Conservation (phyloP, 2,113 vertebrate species). For the Callaeas wilsoni region DNA sequence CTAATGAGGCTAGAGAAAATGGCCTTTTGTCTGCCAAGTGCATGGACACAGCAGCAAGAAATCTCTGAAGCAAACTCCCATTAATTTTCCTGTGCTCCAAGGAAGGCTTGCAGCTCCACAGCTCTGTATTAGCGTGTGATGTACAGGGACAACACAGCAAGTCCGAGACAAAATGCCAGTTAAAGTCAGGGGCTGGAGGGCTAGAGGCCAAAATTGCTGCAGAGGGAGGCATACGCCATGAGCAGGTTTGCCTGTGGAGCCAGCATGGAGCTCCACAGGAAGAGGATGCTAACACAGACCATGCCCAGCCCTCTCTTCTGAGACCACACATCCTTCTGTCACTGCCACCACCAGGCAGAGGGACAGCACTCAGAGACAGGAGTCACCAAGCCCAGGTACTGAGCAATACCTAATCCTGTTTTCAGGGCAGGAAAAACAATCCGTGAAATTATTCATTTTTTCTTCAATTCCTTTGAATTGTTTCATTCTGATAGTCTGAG, state of each 20-base stretch:
- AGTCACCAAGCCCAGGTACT: neutral
- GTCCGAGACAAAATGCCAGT: neutral
- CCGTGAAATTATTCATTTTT: neutral
- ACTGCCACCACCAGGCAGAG: neutral
- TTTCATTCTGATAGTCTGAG: neutral
- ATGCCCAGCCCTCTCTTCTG: neutral
- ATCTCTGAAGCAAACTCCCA: neutral
- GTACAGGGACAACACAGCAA: neutral
- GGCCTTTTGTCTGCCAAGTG: neutral
- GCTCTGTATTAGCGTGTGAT: no score
- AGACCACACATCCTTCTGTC: neutral
- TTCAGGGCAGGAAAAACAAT: neutral
- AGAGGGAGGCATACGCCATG: rapidly evolving
- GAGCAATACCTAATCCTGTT: neutral
- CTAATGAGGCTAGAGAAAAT: neutral
- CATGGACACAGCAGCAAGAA: neutral
- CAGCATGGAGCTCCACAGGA: rapidly evolving
- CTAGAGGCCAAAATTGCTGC: neutral
- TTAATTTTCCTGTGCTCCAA: neutral
- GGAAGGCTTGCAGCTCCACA: neutral
- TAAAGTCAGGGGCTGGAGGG: neutral
- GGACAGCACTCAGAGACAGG: neutral
- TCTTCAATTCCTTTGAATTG: neutral
- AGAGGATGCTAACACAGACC: neutral
- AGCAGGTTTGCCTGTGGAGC: neutral